Conservation (phyloP, 2,888 invertebrate species). For the Blastobasis adustella region DNA sequence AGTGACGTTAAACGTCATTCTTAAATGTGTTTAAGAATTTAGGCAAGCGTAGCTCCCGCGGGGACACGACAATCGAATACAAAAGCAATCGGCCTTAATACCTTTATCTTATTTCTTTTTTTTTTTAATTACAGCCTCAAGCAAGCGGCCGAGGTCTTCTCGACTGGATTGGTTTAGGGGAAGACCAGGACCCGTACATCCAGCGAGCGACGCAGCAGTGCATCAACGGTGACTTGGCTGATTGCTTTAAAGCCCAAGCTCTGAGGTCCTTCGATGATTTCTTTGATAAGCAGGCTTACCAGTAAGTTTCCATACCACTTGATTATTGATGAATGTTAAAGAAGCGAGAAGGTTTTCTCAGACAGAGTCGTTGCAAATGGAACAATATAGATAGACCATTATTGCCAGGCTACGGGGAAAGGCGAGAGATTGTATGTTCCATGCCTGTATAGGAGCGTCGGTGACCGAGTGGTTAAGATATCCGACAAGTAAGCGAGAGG, state of each 20-base stretch:
- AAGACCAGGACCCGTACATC: constrained; percentile 86
- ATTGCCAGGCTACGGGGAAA: background rate
- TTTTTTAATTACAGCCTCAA: constrained; percentile 45
- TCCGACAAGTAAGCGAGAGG: too few species aligned
- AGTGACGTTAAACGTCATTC: too few species aligned
- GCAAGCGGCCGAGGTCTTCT: constrained; percentile 81
- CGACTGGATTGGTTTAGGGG: constrained; percentile 88
- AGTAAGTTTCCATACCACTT: constrained; percentile 36
- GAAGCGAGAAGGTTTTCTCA: background rate
- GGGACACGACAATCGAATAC: too few species aligned
- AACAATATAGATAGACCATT: background rate
- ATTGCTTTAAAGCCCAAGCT: constrained; percentile 89
- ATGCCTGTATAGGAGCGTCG: too few species aligned
- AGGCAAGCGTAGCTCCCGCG: too few species aligned
- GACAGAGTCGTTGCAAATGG: background rate
- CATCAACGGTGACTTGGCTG: constrained; percentile 86
- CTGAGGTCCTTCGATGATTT: constrained; percentile 85
- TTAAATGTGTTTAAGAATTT: too few species aligned
- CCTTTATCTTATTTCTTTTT: background rate
- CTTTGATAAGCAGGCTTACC: constrained; percentile 79
- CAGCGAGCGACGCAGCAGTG: constrained; percentile 84
- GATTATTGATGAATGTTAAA: too few species aligned
- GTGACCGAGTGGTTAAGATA: too few species aligned
- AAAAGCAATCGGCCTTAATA: too few species aligned
- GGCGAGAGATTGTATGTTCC: too few species aligned